Evolutionary conservation across 2,113 vertebrate species (phyloP).

Genomic region (Asarcornis scutulata): DNA sequence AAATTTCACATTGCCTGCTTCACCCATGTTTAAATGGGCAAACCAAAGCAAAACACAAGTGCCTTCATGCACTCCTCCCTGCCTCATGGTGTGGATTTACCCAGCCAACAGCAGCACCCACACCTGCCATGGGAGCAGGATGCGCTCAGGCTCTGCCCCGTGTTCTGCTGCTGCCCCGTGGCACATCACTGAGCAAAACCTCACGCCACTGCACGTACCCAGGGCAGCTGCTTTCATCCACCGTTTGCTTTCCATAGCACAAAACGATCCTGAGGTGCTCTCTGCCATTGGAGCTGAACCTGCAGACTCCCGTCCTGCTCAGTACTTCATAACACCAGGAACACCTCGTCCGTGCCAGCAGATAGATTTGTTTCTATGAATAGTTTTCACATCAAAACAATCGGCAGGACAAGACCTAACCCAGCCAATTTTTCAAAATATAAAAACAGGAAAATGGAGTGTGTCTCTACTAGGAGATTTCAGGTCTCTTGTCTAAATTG

Average conservation of each 20-base stretch:
- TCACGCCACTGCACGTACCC: background rate
- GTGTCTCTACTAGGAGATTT: background rate
- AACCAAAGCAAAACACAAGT: background rate
- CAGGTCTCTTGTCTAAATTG: background rate
- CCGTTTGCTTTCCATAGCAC: background rate
- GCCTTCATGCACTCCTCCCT: background rate
- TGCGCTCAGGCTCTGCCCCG: too few relatives aligned
- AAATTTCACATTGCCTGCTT: background rate
- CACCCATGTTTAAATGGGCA: background rate
- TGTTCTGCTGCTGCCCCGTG: accelerated
- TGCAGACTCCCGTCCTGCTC: background rate
- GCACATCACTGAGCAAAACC: background rate
- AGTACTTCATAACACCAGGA: accelerated
- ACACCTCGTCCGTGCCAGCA: accelerated
- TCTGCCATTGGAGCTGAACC: background rate
- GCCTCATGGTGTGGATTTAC: accelerated
- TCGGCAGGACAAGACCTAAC: background rate
- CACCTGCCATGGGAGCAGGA: too few relatives aligned
- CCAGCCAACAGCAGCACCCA: background rate
- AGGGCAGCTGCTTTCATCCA: accelerated
- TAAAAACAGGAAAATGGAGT: background rate
- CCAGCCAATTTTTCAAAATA: background rate
- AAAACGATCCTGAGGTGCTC: background rate
- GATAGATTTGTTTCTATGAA: background rate
- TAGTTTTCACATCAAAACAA: background rate